A percentile compares a stretch with the other conserved stretches of the same genome.
Evolutionary conservation across 2,888 invertebrate species (phyloP).

Genomic region (Tiphia femorata): DNA sequence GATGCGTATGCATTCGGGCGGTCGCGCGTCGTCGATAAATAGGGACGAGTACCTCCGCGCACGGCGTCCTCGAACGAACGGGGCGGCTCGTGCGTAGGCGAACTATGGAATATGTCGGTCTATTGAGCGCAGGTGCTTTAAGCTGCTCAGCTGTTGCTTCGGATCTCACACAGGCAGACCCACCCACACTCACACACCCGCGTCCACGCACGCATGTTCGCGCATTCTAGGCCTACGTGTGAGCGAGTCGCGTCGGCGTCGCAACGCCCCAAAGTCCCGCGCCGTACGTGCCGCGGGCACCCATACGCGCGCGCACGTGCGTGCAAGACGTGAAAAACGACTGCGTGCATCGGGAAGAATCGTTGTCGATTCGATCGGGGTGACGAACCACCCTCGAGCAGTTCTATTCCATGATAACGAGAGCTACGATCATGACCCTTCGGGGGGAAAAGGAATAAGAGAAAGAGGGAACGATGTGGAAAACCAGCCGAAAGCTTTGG

Average conservation of each 20-base stretch:
- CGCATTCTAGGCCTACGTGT: constrained; percentile 22
- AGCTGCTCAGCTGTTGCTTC: constrained; percentile 65
- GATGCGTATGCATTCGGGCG: constrained; percentile 1
- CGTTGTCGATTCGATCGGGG: constrained; percentile 36
- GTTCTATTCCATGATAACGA: no score
- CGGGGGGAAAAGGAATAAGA: not conserved
- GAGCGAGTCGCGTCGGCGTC: not conserved
- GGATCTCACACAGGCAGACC: constrained; percentile 39
- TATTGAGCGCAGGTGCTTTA: constrained; percentile 60
- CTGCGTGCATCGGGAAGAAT: no score
- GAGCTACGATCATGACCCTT: no score
- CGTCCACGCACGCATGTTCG: constrained; percentile 23
- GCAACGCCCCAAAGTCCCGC: not conserved
- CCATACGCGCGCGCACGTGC: constrained; percentile 34
- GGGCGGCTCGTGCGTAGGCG: constrained; percentile 46
- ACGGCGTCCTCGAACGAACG: constrained; percentile 40
- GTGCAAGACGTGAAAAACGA: no score
- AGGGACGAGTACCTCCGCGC: constrained; percentile 40
- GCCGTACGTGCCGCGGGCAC: no score
- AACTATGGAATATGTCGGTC: constrained; percentile 50
- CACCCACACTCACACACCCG: constrained; percentile 20
- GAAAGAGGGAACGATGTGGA: no score
- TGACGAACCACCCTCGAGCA: no score
- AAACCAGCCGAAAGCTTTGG: no score
- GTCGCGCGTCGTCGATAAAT: constrained; percentile 19